A percentile compares a stretch with the other conserved stretches of the same genome.
These are phyloP conservation scores for Scaeva pyrastri DNA, from an alignment of 2,888 invertebrate genomes.

Conservation along the genomic window DNA sequence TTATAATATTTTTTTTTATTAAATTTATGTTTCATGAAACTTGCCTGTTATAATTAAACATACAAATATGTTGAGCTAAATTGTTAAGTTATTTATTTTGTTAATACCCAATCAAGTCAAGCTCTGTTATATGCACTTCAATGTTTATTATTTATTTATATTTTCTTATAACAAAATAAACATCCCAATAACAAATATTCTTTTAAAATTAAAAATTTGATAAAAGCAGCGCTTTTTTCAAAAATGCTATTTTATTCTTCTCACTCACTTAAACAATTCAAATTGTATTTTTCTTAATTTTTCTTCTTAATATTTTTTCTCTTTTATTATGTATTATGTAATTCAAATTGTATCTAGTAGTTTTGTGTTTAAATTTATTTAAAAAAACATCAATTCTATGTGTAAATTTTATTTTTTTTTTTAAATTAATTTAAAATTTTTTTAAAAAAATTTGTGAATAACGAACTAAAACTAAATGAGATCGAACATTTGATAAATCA, in stretches of 20 bases:
- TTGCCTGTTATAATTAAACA: constrained; percentile 33
- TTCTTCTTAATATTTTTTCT: constrained; percentile 41
- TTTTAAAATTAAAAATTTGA: constrained; percentile 18
- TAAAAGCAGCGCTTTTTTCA: constrained; percentile 69
- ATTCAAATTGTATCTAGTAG: constrained; percentile 18
- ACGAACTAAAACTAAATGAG: constrained; percentile 38
- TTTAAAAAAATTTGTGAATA: constrained; percentile 54
- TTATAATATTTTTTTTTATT: constrained; percentile 1
- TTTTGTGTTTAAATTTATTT: constrained; percentile 67
- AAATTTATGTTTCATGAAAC: constrained; percentile 39
- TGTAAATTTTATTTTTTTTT: constrained; percentile 32
- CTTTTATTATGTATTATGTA: neutral
- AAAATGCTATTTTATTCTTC: constrained; percentile 34
- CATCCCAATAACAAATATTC: constrained; percentile 31
- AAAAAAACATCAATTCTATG: constrained; percentile 53
- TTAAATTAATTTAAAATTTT: constrained; percentile 29
- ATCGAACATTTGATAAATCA: constrained; percentile 2
- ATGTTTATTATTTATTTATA: constrained; percentile 48
- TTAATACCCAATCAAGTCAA: constrained; percentile 28
- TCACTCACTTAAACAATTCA: constrained; percentile 40
- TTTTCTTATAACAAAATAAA: constrained; percentile 29
- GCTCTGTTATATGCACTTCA: constrained; percentile 60
- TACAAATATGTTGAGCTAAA: constrained; percentile 36
- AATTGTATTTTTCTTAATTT: constrained; percentile 73
- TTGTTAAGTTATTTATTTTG: constrained; percentile 59